Evolutionary conservation across 1,140 invertebrate genomes (phyloP), one percentile per base, ranked within the genome.

Genomic region (Leptonema lineaticorne): DNA sequence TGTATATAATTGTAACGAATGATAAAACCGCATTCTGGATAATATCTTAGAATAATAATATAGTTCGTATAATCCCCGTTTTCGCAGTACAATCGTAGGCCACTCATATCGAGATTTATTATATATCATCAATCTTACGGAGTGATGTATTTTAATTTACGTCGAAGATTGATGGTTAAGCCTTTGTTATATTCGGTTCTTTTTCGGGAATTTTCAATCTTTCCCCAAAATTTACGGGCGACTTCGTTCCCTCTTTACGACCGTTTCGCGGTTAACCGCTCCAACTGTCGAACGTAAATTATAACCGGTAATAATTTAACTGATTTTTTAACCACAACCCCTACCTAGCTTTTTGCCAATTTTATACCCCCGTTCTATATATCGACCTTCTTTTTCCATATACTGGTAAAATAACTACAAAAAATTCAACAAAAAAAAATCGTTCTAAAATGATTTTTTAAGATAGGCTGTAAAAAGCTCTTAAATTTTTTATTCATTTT

Each of bases 81-180:
- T n/a, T 45, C 37, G 37, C 37, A n/a, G 37, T 41, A 41, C 20
- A 53, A 53, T 53, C 50, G 50, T 24, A 24, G 50, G 50, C 22
- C 50, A 14, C 50, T 53, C 50, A 53, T 53, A 53, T 24, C 50
- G 27, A 53, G 50, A 53, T 53, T 53, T 53, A 53, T 53, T 53
- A 53, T 53, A 53, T 26, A 53, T 53, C 50, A 53, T 53, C 50
- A 53, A 53, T 53, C 50, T 53, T 53, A 24, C 50, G n/a, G 50
- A 53, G 50, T 53, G 50, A 53, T 53, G 50, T 53, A 53, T 53
- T 53, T 53, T 53, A 53, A 53, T 53, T 53, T 53, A 53, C 50
- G 50, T 53, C 50, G 50, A 53, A 53, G 50, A 53, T 53, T 53
- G 50, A 53, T 53, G 50, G 50, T 53, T 53, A 53, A 53, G 50